These are phyloP conservation scores for Chelonus formosanus DNA, from an alignment of 2,888 invertebrate genomes.

Conservation along the genomic window DNA sequence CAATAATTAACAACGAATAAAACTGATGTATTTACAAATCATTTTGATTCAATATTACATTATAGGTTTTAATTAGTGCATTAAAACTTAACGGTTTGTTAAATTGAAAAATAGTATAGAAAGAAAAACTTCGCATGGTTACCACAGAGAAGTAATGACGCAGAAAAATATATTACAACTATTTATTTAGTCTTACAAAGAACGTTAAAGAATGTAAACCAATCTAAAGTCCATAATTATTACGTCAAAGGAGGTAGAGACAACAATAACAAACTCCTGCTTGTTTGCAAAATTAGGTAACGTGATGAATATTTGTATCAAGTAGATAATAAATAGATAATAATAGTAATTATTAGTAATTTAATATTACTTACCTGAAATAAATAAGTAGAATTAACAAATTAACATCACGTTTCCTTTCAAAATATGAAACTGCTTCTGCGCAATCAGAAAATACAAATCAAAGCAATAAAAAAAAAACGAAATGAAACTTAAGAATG, in stretches of 20 bases:
- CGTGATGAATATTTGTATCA: neutral
- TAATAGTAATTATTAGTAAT: too few species aligned
- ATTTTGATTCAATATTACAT: neutral
- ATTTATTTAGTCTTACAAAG: neutral
- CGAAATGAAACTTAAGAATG: conserved; percentile 37
- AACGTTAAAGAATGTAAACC: neutral
- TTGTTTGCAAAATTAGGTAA: neutral
- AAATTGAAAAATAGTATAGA: too few species aligned
- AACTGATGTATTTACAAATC: neutral
- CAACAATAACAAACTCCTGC: conserved; percentile 3
- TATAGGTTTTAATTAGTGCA: neutral
- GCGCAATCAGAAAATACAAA: conserved; percentile 27
- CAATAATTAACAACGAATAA: neutral
- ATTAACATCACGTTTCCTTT: conserved; percentile 3
- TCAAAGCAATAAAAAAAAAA: conserved; percentile 36
- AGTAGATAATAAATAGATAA: too few species aligned
- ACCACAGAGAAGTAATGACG: neutral
- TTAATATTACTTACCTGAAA: too few species aligned
- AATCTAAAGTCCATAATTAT: neutral
- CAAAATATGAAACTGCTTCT: conserved; percentile 17
- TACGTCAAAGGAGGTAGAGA: neutral
- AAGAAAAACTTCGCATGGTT: neutral
- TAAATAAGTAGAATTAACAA: too few species aligned
- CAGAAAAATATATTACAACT: neutral
- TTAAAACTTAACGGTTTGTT: neutral